These are phyloP conservation scores for Aporophyla nigra DNA, from an alignment of 2,888 invertebrate species.

Conservation along the genomic window DNA sequence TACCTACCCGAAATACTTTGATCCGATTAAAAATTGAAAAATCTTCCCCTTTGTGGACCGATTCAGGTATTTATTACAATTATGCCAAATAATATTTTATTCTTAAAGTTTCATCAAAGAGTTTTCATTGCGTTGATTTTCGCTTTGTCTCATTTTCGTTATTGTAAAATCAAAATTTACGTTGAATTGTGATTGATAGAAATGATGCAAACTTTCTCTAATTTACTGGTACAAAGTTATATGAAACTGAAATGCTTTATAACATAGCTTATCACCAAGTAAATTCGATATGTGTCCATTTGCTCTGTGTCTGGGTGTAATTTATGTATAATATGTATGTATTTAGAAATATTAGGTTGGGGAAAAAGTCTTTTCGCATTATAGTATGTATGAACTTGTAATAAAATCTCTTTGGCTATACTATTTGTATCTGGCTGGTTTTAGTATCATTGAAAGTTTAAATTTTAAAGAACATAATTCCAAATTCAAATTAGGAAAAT, in stretches of 20 bases:
- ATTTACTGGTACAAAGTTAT: not conserved
- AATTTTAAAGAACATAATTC: no score
- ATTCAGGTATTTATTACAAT: constrained; percentile 49
- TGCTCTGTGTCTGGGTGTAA: no score
- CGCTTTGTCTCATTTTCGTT: constrained; percentile 56
- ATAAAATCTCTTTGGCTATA: no score
- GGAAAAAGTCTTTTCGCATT: no score
- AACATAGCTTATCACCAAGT: no score
- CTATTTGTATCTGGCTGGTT: no score
- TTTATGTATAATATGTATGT: no score
- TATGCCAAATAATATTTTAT: constrained; percentile 50
- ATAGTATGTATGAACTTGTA: no score
- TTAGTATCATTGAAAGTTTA: no score
- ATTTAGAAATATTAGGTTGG: no score
- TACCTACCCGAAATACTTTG: constrained; percentile 22
- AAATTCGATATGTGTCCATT: no score
- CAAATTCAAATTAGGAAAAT: no score
- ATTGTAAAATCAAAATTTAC: constrained; percentile 42
- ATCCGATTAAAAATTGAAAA: constrained; percentile 34
- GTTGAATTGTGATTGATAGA: constrained; percentile 24
- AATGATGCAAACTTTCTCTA: constrained; percentile 10
- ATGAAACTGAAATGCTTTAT: not conserved
- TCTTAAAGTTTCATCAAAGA: constrained; percentile 61
- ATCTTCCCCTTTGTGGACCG: constrained; percentile 5
- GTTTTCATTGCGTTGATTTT: constrained; percentile 58